Percentiles rank a stretch among this genome's conserved stretches.
These are phyloP conservation scores for Hapalemur alaotrensis DNA, from an alignment of 2,797 vertebrate genomes.

Conservation along the genomic window DNA sequence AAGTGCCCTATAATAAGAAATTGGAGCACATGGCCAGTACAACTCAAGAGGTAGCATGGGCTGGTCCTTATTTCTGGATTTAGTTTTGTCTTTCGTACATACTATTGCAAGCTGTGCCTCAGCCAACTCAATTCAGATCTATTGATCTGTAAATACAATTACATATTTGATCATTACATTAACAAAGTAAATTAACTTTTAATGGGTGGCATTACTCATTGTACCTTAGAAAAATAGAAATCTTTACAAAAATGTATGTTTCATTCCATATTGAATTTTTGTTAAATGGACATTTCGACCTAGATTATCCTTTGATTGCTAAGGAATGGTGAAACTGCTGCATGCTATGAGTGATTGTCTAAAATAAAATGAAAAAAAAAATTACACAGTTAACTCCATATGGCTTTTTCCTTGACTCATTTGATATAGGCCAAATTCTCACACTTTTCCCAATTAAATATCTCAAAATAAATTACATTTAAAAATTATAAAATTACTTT, in stretches of 20 bases:
- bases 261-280: neutral
- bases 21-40: neutral
- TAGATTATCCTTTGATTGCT: neutral
- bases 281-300: slow-evolving; percentile 8
- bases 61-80: neutral
- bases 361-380: slow-evolving; percentile 41
- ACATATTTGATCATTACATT: slow-evolving; percentile 43
- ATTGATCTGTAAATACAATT: slow-evolving; percentile 28
- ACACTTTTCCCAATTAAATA: neutral
- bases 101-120: neutral
- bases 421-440: slow-evolving; percentile 24
- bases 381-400: neutral
- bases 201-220: neutral
- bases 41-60: neutral
- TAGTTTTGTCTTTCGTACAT: neutral
- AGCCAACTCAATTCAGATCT: neutral
- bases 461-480: neutral
- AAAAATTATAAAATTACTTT: neutral
- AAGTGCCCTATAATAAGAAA: neutral
- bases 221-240: slow-evolving; percentile 28
- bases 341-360: slow-evolving; percentile 13
- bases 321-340: neutral
- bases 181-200: slow-evolving; percentile 42
- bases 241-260: neutral
- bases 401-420: neutral